Evolutionary conservation across 2,888 invertebrate genomes (phyloP).

Genomic region (Ceratothoa steindachneri): DNA sequence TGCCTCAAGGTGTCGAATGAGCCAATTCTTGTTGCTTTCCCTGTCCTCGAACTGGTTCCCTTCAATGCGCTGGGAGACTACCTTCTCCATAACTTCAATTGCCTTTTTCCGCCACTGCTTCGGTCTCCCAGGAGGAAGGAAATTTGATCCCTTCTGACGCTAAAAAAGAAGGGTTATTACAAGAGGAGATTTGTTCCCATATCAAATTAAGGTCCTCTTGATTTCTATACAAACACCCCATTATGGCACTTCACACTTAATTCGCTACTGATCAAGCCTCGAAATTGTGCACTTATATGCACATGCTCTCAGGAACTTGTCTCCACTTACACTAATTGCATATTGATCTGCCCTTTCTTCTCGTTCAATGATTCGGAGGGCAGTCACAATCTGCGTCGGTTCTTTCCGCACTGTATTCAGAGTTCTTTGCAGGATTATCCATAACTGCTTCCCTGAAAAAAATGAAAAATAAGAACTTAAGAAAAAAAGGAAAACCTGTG

Average conservation of each 20-base stretch:
- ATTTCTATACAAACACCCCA: too few relatives aligned
- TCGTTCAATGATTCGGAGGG: constrained; percentile 88
- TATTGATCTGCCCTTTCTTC: constrained; percentile 83
- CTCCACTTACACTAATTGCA: constrained; percentile 65
- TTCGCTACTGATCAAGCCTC: too few relatives aligned
- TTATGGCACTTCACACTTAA: too few relatives aligned
- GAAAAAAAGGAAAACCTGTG: too few relatives aligned
- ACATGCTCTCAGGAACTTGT: too few relatives aligned
- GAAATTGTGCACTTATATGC: too few relatives aligned
- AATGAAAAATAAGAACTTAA: background rate
- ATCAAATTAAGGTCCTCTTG: background rate
- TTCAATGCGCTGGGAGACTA: constrained; percentile 80
- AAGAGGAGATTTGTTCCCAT: background rate
- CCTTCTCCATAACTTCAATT: constrained; percentile 65
- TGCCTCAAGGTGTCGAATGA: constrained; percentile 82
- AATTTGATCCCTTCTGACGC: constrained; percentile 75
- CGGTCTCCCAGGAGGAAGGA: constrained; percentile 89
- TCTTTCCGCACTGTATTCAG: constrained; percentile 91
- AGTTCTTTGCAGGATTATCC: constrained; percentile 80
- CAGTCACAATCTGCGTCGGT: constrained; percentile 92
- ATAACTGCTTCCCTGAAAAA: constrained; percentile 75
- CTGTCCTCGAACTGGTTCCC: constrained; percentile 92
- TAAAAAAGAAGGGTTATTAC: constrained; percentile 50
- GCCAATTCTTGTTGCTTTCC: constrained; percentile 87
- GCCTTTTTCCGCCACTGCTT: constrained; percentile 85